Base-by-base conservation (phyloP, 1,140 invertebrate genomes). In the Mycetomoellerius zeteki region DNA sequence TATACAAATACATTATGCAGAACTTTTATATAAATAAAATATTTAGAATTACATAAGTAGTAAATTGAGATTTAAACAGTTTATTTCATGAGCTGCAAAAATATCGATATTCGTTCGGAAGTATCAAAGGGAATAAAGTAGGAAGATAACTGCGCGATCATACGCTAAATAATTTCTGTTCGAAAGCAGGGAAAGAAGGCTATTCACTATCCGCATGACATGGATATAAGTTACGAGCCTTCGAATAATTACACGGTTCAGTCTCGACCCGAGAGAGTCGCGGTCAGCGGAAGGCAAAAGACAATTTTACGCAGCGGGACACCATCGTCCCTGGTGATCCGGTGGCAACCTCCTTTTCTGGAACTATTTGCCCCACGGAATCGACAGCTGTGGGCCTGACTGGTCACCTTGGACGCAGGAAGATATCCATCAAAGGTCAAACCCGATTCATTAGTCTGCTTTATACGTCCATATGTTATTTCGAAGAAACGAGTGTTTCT, bases 221-320 rank as follows among this genome's bases (percentile, higher is more conserved):
- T 86, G 89, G 89, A 89, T 85, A 93, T 94, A 94, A 95, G 92
- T 95, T 94, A 95, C 94, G 92, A 91, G 91, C 90, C 91, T 90
- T 92, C 90, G 93, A 95, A 95, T 95, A 95, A 95, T 95, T 95
- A 95, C 94, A 94, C 91, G 93, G 93, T 92, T 91, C 90, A 91
- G 90, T 90, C 86, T 92, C 90, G 91, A 90, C 89, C 88, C 67
- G 89, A 87, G 80, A 73, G 33, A 73, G 91, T 93, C 92, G 92
- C 91, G 93, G 92, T 92, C 91, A 93, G 91, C 91, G 92, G 92
- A 94, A 95, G 94, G 94, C 94, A 95, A 95, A 95, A 95, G 94
- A 95, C 95, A 95, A 95, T 95, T 95, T 95, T 95, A 94, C 94
- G 88, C 94, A 95, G 95, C 95, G 91, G 94, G 94, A 88, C 90